Conservation (phyloP, 2,113 vertebrate species). For the Solea senegalensis region DNA sequence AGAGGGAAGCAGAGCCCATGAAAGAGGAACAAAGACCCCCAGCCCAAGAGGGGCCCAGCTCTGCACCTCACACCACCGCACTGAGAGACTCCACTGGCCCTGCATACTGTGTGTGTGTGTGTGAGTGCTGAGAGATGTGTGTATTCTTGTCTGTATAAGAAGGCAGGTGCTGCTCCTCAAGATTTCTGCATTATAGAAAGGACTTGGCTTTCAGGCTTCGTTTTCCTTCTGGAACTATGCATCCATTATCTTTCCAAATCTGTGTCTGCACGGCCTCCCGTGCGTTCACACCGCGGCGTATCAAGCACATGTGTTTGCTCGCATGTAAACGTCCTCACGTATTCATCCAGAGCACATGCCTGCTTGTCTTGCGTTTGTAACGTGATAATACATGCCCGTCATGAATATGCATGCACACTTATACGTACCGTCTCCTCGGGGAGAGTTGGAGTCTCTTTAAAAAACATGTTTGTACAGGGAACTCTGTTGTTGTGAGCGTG, state of each 20-base stretch:
- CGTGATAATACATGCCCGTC: slow-evolving; percentile 47
- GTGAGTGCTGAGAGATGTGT: slow-evolving; percentile 3
- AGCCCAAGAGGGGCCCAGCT: slow-evolving; percentile 69
- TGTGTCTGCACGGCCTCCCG: slow-evolving; percentile 30
- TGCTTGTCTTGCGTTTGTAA: slow-evolving; percentile 18
- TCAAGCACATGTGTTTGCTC: slow-evolving; percentile 19
- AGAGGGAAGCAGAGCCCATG: slow-evolving; percentile 75
- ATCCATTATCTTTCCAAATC: slow-evolving; percentile 29
- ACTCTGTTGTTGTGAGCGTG: slow-evolving; percentile 22
- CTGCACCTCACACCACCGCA: slow-evolving; percentile 55
- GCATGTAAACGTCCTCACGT: neutral
- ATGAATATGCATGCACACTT: slow-evolving; percentile 59
- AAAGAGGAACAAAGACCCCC: slow-evolving; percentile 74
- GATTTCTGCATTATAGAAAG: slow-evolving; percentile 55
- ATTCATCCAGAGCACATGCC: slow-evolving; percentile 3
- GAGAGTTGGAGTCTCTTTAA: slow-evolving; percentile 18
- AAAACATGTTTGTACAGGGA: slow-evolving; percentile 49
- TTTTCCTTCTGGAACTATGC: slow-evolving; percentile 30
- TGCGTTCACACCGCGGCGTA: slow-evolving; percentile 1
- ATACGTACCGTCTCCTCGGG: slow-evolving; percentile 15
- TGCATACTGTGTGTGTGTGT: slow-evolving; percentile 36
- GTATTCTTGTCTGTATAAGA: slow-evolving; percentile 50
- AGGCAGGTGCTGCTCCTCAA: slow-evolving; percentile 68
- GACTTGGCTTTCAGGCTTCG: slow-evolving; percentile 44
- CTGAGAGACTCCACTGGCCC: slow-evolving; percentile 54